phyloP scores from a whole-genome alignment of 1,140 invertebrate genomes.

The Drosophila lacertosa region DNA sequence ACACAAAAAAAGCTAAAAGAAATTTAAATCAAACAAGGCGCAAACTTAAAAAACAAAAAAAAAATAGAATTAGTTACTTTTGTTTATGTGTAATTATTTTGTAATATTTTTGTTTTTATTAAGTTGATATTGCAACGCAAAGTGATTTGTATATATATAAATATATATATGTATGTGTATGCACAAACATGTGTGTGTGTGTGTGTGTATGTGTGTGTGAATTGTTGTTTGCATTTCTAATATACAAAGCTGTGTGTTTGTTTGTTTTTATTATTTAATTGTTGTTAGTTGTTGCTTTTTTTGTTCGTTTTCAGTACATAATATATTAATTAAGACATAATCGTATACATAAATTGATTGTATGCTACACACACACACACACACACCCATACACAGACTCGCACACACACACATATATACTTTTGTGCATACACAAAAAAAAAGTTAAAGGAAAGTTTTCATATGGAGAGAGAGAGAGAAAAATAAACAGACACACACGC shows the following conservation, averaged over 20 bases:
- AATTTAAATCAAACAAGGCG: conserved; percentile 6
- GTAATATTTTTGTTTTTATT: conserved; percentile 28
- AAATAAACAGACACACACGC: too few species aligned
- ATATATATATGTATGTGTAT: neutral
- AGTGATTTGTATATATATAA: conserved; percentile 11
- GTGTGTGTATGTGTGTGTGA: conserved; percentile 5
- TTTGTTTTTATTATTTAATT: conserved; percentile 18
- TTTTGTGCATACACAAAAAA: neutral
- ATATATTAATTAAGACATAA: conserved; percentile 49
- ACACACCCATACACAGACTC: conserved; percentile 12
- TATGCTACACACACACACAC: conserved; percentile 28
- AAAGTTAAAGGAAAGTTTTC: conserved; percentile 27
- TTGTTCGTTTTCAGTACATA: conserved; percentile 23
- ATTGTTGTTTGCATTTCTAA: conserved; percentile 16
- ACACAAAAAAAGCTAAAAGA: conserved; percentile 35
- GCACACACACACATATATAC: conserved; percentile 5
- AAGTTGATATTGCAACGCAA: conserved; percentile 54
- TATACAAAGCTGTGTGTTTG: conserved; percentile 15
- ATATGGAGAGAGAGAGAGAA: too few species aligned
- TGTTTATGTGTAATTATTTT: conserved; percentile 28
- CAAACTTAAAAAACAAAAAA: conserved; percentile 25
- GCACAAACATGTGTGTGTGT: neutral
- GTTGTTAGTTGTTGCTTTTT: conserved; percentile 11
- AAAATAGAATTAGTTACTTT: conserved; percentile 32
- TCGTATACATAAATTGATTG: conserved; percentile 59